Evolutionary conservation across 1,140 invertebrate genomes (phyloP).

Genomic region (Drosophila yakuba): DNA sequence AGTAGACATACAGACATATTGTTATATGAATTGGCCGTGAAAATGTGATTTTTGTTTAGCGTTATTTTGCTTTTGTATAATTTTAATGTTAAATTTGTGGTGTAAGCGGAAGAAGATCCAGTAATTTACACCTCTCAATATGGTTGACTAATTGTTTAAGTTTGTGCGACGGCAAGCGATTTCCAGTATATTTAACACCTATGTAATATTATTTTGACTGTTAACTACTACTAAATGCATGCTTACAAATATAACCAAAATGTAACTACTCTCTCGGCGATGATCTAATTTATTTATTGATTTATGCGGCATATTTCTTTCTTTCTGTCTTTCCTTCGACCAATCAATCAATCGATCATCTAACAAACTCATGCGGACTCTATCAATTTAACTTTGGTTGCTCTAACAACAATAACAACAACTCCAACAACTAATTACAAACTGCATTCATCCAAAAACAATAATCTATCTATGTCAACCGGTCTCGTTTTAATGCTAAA

Average conservation of each 20-base stretch:
- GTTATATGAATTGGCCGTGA: slow-evolving; percentile 41
- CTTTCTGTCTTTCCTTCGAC: slow-evolving; percentile 74
- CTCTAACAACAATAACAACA: slow-evolving; percentile 36
- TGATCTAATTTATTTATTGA: slow-evolving; percentile 75
- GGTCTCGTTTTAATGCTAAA: not conserved
- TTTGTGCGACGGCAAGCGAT: slow-evolving; percentile 23
- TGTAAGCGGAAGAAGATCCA: slow-evolving; percentile 3
- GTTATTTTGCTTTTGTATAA: slow-evolving; percentile 25
- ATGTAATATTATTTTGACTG: slow-evolving; percentile 59
- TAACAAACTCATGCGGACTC: slow-evolving; percentile 67
- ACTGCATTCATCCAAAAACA: slow-evolving; percentile 21
- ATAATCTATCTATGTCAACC: not conserved
- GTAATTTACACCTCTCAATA: slow-evolving; percentile 36
- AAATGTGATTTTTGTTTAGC: slow-evolving; percentile 58
- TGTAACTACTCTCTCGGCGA: slow-evolving; percentile 61
- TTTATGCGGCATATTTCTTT: slow-evolving; percentile 79
- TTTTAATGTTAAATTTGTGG: slow-evolving; percentile 45
- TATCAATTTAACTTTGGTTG: slow-evolving; percentile 53
- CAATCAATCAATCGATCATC: slow-evolving; percentile 48
- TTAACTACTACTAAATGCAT: slow-evolving; percentile 72
- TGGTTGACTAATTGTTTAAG: slow-evolving; percentile 55
- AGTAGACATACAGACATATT: slow-evolving; percentile 35
- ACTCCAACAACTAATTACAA: slow-evolving; percentile 18
- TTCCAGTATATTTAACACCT: slow-evolving; percentile 53
- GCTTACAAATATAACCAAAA: slow-evolving; percentile 67